phyloP scores from a whole-genome alignment of 2,113 vertebrate genomes.

The Hiodon alosoides region DNA sequence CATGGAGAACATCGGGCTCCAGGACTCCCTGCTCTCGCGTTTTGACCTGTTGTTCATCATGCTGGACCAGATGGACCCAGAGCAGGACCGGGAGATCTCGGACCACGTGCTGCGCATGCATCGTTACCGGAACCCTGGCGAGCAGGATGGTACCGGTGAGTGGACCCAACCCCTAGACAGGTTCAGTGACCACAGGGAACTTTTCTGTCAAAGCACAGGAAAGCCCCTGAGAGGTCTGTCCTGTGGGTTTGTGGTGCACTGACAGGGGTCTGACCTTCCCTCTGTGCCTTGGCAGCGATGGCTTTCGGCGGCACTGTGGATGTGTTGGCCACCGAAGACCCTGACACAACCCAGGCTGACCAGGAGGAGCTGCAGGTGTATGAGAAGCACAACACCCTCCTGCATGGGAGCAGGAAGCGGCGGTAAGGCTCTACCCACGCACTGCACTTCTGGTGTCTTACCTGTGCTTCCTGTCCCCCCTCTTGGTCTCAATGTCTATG shows the following conservation, averaged over 20 bases:
- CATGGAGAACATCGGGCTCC: slow-evolving; percentile 98
- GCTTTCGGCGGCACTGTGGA: slow-evolving; percentile 81
- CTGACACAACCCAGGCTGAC: slow-evolving; percentile 65
- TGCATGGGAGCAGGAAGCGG: slow-evolving; percentile 78
- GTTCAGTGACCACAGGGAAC: too few relatives aligned
- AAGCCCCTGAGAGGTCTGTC: not conserved
- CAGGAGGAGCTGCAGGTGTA: slow-evolving; percentile 87
- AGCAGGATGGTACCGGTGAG: slow-evolving; percentile 90
- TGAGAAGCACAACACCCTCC: slow-evolving; percentile 87
- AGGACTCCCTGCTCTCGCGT: slow-evolving; percentile 91
- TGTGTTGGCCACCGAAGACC: slow-evolving; percentile 83
- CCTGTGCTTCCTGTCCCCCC: not conserved
- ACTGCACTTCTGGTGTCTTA: not conserved
- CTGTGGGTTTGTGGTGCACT: not conserved
- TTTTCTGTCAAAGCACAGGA: too few relatives aligned
- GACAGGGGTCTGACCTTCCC: not conserved
- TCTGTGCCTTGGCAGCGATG: slow-evolving; percentile 60
- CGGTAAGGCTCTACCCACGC: slow-evolving; percentile 56
- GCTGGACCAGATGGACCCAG: slow-evolving; percentile 92
- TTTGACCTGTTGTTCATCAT: slow-evolving; percentile 96
- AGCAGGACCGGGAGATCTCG: slow-evolving; percentile 88
- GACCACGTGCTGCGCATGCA: slow-evolving; percentile 96
- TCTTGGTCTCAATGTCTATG: too few relatives aligned
- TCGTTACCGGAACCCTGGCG: slow-evolving; percentile 80
- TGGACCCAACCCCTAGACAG: not conserved